Evolutionary conservation across 2,888 invertebrate genomes (phyloP), one percentile per base, ranked within the genome.

Genomic region (Heteropelma amictum): DNA sequence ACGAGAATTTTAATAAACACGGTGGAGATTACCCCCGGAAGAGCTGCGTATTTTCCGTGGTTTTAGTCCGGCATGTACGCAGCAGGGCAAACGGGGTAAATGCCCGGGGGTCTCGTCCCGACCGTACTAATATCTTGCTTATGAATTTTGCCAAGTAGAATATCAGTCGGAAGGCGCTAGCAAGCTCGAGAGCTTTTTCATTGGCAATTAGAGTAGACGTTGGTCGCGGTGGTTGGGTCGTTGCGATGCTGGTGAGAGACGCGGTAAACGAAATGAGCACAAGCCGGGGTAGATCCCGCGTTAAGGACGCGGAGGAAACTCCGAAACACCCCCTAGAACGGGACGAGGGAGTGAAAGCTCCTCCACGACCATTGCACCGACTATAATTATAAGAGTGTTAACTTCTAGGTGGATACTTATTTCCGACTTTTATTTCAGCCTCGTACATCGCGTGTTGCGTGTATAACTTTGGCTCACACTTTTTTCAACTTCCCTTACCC

Each of bases 131-230:
- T 72, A 72, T 45, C 68, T 76, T 64, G 76, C 71, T 76, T 76
- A 76, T 76, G 76, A 72, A 76, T 76, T 45, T 47, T 38, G 21
- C 63, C 54, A 35, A 61, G 71, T 21, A 67, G 71, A 76, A 68
- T 64, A 76, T 72, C 71, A 49, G 45, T 3, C 40, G 60, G 17
- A 45, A 54, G 61, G 60, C 38, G 35, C 60, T 60, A 64, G 72
- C 42, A 42, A 68, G 73, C 64, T 77, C 63, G 72, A 70, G 63
- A 63, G 71, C 69, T 73, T 77, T 78, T 79, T 77, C 75, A 77
- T 77, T 77, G 77, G 80, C 79, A 80, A 81, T 81, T 81, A 80
- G 79, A 53, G 72, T 68, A 69, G 58, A 56, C 63, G 42, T 67
- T 21, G 68, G 63, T 38, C n/a, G 38, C n/a, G 38, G 49, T 21